Conservation (phyloP, 92 coral and sea anemone genomes). For the Pocillopora meandrina region DNA sequence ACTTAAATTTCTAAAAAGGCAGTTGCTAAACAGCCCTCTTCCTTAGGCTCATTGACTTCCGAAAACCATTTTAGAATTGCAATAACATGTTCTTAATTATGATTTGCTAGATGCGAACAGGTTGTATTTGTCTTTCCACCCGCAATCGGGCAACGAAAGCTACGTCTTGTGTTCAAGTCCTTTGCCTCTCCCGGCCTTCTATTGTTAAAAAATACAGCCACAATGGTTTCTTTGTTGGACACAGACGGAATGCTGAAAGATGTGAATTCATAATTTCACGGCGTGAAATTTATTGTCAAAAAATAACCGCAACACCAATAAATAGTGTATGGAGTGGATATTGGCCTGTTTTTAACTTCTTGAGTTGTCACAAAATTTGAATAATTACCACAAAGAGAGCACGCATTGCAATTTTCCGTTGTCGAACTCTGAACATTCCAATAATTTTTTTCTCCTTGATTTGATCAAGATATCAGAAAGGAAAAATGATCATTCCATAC, state of each 20-base stretch:
- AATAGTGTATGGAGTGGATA: conserved; percentile 16
- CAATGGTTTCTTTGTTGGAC: neutral
- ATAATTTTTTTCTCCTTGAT: neutral
- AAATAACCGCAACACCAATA: conserved; percentile 27
- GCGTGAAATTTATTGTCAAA: conserved; percentile 11
- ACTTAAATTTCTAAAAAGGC: neutral
- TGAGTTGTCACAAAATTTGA: conserved; percentile 34
- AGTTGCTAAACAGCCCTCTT: neutral
- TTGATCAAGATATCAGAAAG: neutral
- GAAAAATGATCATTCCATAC: neutral
- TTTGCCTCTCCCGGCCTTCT: neutral
- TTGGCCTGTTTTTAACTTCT: conserved; percentile 18
- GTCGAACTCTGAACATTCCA: neutral
- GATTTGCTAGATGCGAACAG: neutral
- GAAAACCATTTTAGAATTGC: neutral
- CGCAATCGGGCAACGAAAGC: neutral
- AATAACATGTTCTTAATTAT: neutral
- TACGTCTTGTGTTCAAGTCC: neutral
- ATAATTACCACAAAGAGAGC: conserved; percentile 8
- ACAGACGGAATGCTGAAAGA: conserved; percentile 1
- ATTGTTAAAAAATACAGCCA: neutral
- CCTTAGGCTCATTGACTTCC: neutral
- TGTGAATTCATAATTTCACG: conserved; percentile 9
- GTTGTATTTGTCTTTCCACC: conserved; percentile 1
- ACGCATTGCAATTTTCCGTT: neutral